Evolutionary conservation across 1,140 invertebrate species (phyloP).

Genomic region (Geopemphigus sp.): DNA sequence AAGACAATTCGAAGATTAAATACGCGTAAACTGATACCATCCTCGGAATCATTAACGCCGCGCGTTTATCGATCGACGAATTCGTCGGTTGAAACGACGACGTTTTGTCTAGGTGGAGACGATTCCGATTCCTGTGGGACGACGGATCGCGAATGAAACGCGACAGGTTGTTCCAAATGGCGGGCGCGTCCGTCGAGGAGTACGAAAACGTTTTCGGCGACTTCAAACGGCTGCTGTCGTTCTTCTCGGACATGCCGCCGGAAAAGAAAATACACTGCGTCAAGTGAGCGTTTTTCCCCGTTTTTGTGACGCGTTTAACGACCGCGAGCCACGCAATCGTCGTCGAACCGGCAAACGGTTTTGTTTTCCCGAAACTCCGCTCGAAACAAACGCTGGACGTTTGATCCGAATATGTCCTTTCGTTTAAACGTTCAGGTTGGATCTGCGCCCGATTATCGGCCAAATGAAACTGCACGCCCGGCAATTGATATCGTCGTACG

Average conservation of each 20-base stretch:
- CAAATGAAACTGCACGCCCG: slow-evolving; percentile 6
- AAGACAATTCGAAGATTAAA: too few relatives aligned
- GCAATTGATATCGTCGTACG: not conserved
- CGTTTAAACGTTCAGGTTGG: slow-evolving; percentile 4
- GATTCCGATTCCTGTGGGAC: slow-evolving; percentile 26
- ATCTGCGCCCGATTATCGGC: not conserved
- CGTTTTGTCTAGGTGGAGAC: slow-evolving; percentile 24
- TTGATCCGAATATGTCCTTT: too few relatives aligned
- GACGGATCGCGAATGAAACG: slow-evolving; percentile 2
- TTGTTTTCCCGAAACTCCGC: too few relatives aligned
- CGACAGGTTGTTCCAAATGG: not conserved
- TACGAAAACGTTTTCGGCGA: slow-evolving; percentile 39
- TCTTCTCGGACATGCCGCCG: not conserved
- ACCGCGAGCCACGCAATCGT: too few relatives aligned
- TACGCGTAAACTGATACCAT: too few relatives aligned
- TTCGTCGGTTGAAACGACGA: not conserved
- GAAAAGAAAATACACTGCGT: slow-evolving; percentile 14
- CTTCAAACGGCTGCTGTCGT: slow-evolving; percentile 11
- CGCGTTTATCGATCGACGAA: too few relatives aligned
- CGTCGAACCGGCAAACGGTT: too few relatives aligned
- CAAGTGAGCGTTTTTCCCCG: not conserved
- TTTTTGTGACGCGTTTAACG: too few relatives aligned
- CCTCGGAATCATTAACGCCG: too few relatives aligned
- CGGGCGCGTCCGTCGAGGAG: slow-evolving; percentile 4
- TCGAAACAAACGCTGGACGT: too few relatives aligned